phyloP scores from a whole-genome alignment of 2,888 invertebrate species.

The Macrophya annulata region DNA sequence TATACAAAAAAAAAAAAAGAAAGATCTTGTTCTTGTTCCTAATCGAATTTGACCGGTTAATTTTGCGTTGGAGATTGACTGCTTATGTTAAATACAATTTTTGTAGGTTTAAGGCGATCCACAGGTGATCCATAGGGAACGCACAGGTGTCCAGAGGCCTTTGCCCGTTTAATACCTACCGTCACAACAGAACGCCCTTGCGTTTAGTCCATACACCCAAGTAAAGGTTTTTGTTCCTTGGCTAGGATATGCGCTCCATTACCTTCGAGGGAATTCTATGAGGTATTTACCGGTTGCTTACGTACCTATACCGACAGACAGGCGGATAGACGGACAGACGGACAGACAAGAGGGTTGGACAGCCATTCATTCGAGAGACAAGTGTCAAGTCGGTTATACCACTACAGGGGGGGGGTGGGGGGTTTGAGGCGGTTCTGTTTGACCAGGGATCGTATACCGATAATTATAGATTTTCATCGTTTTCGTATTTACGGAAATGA shows the following conservation, averaged over 20 bases:
- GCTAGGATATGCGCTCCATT: conserved; percentile 55
- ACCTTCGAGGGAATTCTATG: conserved; percentile 53
- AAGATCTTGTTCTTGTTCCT: conserved; percentile 18
- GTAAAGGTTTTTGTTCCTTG: conserved; percentile 52
- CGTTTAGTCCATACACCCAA: conserved; percentile 16
- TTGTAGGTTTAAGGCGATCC: conserved; percentile 25
- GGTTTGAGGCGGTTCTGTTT: conserved; percentile 40
- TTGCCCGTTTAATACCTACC: conserved; percentile 46
- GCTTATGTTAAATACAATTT: conserved; percentile 10
- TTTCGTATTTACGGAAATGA: neutral
- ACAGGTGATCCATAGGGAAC: conserved; percentile 16
- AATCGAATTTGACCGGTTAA: conserved; percentile 39
- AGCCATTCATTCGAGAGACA: conserved; percentile 52
- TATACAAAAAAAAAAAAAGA: neutral
- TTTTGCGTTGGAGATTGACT: conserved; percentile 6
- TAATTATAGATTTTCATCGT: conserved; percentile 34
- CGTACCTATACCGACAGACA: conserved; percentile 43
- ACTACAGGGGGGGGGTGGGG: neutral
- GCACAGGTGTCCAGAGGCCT: conserved; percentile 48
- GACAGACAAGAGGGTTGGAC: conserved; percentile 43
- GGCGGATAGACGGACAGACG: conserved; percentile 27
- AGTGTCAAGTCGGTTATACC: conserved; percentile 48
- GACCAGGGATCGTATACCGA: conserved; percentile 29
- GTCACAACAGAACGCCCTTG: conserved; percentile 53
- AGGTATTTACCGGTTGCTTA: conserved; percentile 49